Evolutionary conservation across 2,113 vertebrate genomes (phyloP).

Genomic region (Aspiorhynchus laticeps): DNA sequence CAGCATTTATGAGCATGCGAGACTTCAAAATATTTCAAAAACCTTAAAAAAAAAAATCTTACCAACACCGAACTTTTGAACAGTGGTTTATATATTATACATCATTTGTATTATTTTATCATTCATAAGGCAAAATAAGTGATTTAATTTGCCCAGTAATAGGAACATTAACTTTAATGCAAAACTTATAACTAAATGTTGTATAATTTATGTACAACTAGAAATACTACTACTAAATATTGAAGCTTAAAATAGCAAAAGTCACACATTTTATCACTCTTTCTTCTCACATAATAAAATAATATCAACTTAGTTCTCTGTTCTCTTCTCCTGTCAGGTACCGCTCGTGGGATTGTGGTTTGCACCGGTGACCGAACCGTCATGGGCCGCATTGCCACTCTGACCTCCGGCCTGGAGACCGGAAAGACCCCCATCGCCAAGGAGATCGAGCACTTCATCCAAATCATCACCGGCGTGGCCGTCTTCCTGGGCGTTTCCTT

Average conservation of each 20-base stretch:
- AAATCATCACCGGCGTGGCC: constrained; percentile 90
- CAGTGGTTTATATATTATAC: neutral
- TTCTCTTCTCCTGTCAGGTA: constrained; percentile 71
- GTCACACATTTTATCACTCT: neutral
- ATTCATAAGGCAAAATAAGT: neutral
- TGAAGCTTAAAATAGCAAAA: no score
- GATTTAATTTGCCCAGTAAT: no score
- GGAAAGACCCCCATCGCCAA: constrained; percentile 91
- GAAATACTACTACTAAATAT: neutral
- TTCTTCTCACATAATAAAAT: no score
- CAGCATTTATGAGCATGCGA: no score
- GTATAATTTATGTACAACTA: no score
- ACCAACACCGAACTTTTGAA: no score
- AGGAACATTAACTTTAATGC: neutral
- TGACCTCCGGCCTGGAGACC: constrained; percentile 88
- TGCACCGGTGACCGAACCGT: constrained; percentile 88
- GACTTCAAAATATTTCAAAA: no score
- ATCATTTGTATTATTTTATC: neutral
- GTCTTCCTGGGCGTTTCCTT: constrained; percentile 87
- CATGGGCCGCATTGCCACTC: constrained; percentile 90
- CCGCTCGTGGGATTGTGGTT: constrained; percentile 88
- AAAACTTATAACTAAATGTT: neutral
- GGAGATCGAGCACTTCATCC: constrained; percentile 93
- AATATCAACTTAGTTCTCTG: neutral
- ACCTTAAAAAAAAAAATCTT: no score